phyloP scores from a whole-genome alignment of 1,140 invertebrate genomes.

The Polyergus mexicanus region DNA sequence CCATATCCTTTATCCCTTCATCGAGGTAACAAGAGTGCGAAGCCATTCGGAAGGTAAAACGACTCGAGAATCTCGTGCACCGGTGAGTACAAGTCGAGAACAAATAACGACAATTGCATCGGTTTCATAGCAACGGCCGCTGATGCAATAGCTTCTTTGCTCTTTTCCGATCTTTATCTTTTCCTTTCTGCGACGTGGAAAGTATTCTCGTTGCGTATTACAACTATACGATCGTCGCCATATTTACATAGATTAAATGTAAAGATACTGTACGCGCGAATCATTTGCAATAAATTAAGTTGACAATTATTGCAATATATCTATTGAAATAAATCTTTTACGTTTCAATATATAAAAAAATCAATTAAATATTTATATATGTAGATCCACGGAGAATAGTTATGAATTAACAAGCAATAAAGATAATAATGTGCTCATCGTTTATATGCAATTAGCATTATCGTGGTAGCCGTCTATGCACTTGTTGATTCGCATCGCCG shows the following conservation, averaged over 20 bases:
- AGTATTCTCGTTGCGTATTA: neutral
- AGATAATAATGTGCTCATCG: neutral
- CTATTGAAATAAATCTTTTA: neutral
- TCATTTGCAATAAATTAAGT: neutral
- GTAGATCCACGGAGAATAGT: neutral
- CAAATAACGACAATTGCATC: constrained; percentile 76
- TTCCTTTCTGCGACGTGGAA: neutral
- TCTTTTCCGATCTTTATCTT: neutral
- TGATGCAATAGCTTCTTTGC: constrained; percentile 45
- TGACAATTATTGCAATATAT: neutral
- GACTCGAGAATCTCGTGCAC: constrained; percentile 69
- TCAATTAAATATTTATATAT: neutral
- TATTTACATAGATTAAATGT: neutral
- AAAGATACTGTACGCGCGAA: neutral
- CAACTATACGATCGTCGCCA: neutral
- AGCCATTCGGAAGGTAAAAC: constrained; percentile 56
- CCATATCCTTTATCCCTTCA: neutral
- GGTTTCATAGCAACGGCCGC: constrained; percentile 51
- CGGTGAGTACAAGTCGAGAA: constrained; percentile 66
- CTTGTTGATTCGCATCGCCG: constrained; percentile 66
- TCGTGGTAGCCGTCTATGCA: constrained; percentile 1
- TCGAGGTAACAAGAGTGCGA: constrained; percentile 14
- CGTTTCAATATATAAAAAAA: neutral
- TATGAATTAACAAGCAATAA: neutral
- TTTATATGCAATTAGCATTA: constrained; percentile 22